Percentiles rank a stretch among this genome's conserved stretches.
phyloP scores from a whole-genome alignment of 2,797 vertebrate genomes.

The Lemur catta region DNA sequence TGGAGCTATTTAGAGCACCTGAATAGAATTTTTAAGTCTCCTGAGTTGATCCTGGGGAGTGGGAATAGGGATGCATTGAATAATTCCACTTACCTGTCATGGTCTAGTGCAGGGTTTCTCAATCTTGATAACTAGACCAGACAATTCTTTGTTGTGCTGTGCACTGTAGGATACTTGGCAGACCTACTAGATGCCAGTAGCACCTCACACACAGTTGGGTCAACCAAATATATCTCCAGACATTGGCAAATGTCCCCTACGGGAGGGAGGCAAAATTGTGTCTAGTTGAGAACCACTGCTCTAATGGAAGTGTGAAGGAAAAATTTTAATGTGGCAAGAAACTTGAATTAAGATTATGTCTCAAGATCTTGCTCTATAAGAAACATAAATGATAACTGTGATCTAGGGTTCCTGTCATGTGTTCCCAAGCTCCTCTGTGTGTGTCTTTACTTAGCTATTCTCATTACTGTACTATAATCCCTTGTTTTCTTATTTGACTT shows the following conservation, averaged over 20 bases:
- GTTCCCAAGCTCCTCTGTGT: background rate
- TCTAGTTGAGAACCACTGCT: background rate
- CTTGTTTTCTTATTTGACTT: constrained; percentile 10
- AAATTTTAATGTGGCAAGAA: background rate
- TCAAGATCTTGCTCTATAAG: background rate
- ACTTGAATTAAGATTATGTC: background rate
- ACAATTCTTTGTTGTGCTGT: background rate
- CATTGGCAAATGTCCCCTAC: background rate
- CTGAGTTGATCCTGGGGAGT: background rate
- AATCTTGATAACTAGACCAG: background rate
- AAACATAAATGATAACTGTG: background rate
- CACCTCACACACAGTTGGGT: background rate
- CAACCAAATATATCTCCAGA: background rate
- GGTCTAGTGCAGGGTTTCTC: background rate
- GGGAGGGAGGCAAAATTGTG: background rate
- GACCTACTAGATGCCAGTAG: background rate
- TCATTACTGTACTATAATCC: background rate
- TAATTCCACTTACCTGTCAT: background rate
- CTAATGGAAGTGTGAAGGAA: background rate
- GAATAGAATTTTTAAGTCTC: background rate
- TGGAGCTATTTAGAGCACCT: background rate
- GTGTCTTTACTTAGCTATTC: background rate
- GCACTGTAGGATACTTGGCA: background rate
- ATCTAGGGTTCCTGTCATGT: background rate
- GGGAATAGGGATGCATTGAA: background rate